Percentiles rank a stretch among this genome's conserved stretches.
Conservation (phyloP, 2,797 vertebrate species). For the Amphiprion clarkii region DNA sequence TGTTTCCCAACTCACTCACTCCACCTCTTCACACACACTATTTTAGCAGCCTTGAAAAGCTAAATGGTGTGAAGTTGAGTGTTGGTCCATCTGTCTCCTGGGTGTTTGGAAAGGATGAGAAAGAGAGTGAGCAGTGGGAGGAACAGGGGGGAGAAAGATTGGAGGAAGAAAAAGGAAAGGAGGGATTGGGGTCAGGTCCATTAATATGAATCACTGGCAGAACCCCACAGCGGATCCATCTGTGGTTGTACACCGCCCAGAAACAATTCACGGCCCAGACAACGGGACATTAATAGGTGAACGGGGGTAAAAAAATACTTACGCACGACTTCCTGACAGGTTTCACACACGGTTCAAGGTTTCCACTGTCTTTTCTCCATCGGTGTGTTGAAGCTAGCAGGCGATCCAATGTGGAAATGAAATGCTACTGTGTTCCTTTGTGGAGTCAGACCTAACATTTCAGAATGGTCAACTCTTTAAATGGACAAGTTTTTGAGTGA, state of each 20-base stretch:
- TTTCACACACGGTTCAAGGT: constrained; percentile 38
- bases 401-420: constrained; percentile 35
- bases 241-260: constrained; percentile 65
- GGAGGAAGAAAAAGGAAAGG: constrained; percentile 72
- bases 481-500: constrained; percentile 12
- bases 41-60: constrained; percentile 84
- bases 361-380: constrained; percentile 38
- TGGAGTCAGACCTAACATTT: constrained; percentile 9
- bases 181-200: constrained; percentile 77
- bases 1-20: constrained; percentile 59
- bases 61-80: constrained; percentile 87
- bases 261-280: constrained; percentile 70
- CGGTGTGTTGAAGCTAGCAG: neutral
- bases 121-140: constrained; percentile 68
- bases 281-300: constrained; percentile 69
- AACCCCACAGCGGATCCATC: constrained; percentile 81
- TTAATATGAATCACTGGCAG: constrained; percentile 84
- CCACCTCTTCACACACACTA: constrained; percentile 71
- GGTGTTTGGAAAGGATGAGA: constrained; percentile 77
- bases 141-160: constrained; percentile 53
- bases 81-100: constrained; percentile 83
- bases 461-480: constrained; percentile 3
- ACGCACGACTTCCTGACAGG: constrained; percentile 59
- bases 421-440: constrained; percentile 9
- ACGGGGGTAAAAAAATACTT: constrained; percentile 38